Evolutionary conservation across 2,888 invertebrate genomes (phyloP), one percentile per base, ranked within the genome.

Genomic region (Limnephilus rhombicus): DNA sequence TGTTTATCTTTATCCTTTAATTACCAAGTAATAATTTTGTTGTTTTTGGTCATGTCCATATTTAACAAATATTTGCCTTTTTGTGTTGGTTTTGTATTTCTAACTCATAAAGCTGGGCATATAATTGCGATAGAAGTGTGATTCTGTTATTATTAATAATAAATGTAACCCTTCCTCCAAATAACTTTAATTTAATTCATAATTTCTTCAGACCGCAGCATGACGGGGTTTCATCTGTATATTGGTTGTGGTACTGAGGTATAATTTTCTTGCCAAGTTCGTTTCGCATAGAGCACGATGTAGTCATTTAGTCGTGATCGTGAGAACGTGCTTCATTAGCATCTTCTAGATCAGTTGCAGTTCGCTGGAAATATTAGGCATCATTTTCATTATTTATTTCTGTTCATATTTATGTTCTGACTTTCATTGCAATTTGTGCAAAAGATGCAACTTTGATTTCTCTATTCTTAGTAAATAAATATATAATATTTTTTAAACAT

Each of bases 261-360:
- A 37, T 37, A 53, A 87, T 34, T 87, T 31, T 68, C 31, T 85
- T 45, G 49, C n/a, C 87, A 18, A 88, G 88, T 88, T 31, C 53
- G 68, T 31, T 80, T 37, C 88, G 88, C 80, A 80, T 80, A 37
- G 80, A 41, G 90, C 90, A 90, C 90, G 90, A 90, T 90, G 29
- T 29, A 81, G 82, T 45, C 90, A 45, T 82, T 90, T 49, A 45
- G 90, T 34, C 90, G 90, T 90, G 80, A 34, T 91, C 89, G 92
- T 88, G 90, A 89, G 92, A 92, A 92, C 91, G 90, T 80, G 89
- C 89, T 90, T 92, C 92, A 88, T 92, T 92, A 92, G 85, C 92
- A 92, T 92, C 87, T 91, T 90, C 82, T 82, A 68, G 87, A 87
- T 87, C 87, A 87, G 87, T 53, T 87, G 49, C 87, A 87, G 53